A percentile compares a stretch with the other conserved stretches of the same genome.
These are phyloP conservation scores for Cloeon dipterum DNA, from an alignment of 2,888 invertebrate species.

Conservation along the genomic window DNA sequence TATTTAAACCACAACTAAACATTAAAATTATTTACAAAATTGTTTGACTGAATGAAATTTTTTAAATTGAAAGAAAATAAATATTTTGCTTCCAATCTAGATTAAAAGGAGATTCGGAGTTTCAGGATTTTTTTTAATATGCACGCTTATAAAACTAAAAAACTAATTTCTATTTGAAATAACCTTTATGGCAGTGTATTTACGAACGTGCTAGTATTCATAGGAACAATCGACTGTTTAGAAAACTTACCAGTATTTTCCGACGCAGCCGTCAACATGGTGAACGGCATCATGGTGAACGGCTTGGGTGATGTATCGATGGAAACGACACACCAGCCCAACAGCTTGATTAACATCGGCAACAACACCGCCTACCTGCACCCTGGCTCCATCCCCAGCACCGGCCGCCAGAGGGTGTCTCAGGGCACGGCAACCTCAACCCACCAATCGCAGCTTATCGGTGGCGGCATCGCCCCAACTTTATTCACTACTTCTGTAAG, in stretches of 20 bases:
- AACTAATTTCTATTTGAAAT: no score
- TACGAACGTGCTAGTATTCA: no score
- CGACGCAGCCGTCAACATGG: conserved; percentile 50
- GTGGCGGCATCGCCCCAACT: conserved; percentile 45
- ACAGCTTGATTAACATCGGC: conserved; percentile 1
- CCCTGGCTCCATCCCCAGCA: conserved; percentile 36
- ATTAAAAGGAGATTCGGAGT: no score
- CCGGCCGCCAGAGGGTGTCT: conserved; percentile 31
- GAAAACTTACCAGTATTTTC: no score
- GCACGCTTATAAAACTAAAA: no score
- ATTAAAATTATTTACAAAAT: not conserved
- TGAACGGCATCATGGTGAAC: conserved; percentile 51
- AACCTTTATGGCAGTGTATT: no score
- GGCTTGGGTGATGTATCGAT: conserved; percentile 48
- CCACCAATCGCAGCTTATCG: conserved; percentile 35
- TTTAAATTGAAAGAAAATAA: not conserved
- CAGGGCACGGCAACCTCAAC: conserved; percentile 30
- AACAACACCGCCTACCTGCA: conserved; percentile 30
- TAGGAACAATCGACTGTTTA: no score
- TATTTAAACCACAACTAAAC: not conserved
- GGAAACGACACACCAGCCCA: conserved; percentile 30
- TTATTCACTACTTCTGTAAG: conserved; percentile 24
- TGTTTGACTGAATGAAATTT: not conserved
- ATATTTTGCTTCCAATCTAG: not conserved
- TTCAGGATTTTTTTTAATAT: no score